Base-by-base conservation (phyloP, 2,888 invertebrate genomes). In the Drosophila mimetica region DNA sequence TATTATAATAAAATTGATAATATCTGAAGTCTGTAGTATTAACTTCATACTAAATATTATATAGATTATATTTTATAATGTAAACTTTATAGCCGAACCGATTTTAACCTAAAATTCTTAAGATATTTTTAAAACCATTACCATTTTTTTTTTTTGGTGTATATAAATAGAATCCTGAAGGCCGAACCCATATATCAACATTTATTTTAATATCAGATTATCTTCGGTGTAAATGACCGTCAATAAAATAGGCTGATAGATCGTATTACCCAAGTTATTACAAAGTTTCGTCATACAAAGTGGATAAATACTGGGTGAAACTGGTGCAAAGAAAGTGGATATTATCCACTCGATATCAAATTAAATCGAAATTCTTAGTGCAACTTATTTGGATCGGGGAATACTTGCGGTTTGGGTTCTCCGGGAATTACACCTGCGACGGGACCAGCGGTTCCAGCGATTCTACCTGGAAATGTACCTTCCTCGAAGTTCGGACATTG, bases 401-500 rank as follows among this genome's bases (percentile, higher is more conserved):
- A 37, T 16, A 37, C 37, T 37, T 37, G 9, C 16, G 18, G 16
- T 11, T 8, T 2, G n/a, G 22, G 7, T 42, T 42, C 22, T n/a
- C 2, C n/a, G 42, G 22, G 14, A 4, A 14, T 1, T 16, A 9
- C 25, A 44, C 11, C 25, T 44, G 25, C 25, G 44, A 44, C 4
- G 14, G 28, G 16, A 28, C 6, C 44, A 28, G 44, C 14, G 28
- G 11, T 44, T 16, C 28, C 14, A 25, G 1, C 11, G 25, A 1
- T 16, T 16, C 42, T 22, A 44, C 14, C 44, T 25, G 44, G 9
- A 22, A 22, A 7, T 6, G 18, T 25, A 7, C n/a, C 42, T 1
- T 8, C 25, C 25, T 25, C n/a, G n/a, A n/a, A n/a, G n/a, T 13
- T n/a, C 46, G 22, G 13, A 28, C 60, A 34, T 60, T 42, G 61